Conservation (phyloP, 1,140 invertebrate genomes). For the Carcinoscorpius rotundicauda region DNA sequence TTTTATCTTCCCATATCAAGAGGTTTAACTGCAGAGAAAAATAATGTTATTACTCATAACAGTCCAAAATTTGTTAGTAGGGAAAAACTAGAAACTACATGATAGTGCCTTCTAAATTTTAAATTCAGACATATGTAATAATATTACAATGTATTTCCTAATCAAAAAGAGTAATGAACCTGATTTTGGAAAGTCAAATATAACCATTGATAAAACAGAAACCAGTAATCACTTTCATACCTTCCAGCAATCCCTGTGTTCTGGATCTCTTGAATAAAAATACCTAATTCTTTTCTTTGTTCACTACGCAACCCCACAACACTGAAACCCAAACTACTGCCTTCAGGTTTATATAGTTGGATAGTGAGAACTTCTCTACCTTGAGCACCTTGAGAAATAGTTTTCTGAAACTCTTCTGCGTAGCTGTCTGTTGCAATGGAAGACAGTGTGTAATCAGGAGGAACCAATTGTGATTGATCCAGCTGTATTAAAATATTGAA, state of each 20-base stretch:
- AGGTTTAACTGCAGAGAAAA: too few relatives aligned
- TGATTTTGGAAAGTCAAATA: too few relatives aligned
- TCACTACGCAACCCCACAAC: slow-evolving; percentile 57
- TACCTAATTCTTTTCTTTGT: slow-evolving; percentile 55
- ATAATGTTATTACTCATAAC: too few relatives aligned
- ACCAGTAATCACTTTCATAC: slow-evolving; percentile 35
- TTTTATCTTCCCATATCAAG: too few relatives aligned
- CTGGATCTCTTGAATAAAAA: slow-evolving; percentile 65
- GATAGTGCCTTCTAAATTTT: too few relatives aligned
- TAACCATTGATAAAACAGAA: too few relatives aligned
- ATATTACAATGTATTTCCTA: too few relatives aligned
- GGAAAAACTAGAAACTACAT: too few relatives aligned
- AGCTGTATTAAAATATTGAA: too few relatives aligned
- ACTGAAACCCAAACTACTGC: slow-evolving; percentile 59
- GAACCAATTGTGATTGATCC: background rate
- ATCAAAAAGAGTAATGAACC: too few relatives aligned
- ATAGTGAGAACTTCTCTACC: slow-evolving; percentile 45
- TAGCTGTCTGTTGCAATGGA: slow-evolving; percentile 47
- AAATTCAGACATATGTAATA: too few relatives aligned
- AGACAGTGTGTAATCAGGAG: slow-evolving; percentile 24
- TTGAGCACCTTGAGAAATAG: slow-evolving; percentile 46
- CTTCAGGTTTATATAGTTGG: slow-evolving; percentile 56
- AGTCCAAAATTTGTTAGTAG: too few relatives aligned
- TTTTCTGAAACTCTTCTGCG: slow-evolving; percentile 49
- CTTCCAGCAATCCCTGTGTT: slow-evolving; percentile 54